Evolutionary conservation across 2,113 vertebrate genomes (phyloP), one percentile per base, ranked within the genome.

Genomic region (Benitochromis conjunctus): DNA sequence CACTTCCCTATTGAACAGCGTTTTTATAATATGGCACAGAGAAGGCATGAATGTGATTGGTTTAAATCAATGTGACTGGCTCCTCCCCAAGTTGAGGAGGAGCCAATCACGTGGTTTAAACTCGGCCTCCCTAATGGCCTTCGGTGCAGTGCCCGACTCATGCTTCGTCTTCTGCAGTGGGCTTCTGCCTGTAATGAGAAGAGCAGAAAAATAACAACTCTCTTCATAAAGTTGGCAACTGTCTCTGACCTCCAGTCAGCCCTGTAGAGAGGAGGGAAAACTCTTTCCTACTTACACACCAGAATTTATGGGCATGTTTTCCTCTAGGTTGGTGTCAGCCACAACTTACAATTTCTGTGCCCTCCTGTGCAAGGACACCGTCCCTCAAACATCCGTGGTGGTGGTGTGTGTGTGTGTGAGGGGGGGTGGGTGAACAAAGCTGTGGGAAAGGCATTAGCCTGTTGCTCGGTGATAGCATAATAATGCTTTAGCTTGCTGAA

Each of bases 51-150:
- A 3, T 62, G 31, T 1, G 31, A 62, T 62, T 62, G 11, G 2
- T 62, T 12, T 62, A 0, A n/a, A 62, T 26, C 26, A 26, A 26
- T 26, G 26, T 26, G 26, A 26, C 26, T 26, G 26, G 26, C 26
- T 26, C 26, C 26, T 26, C 26, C 26, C 26, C 4, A 7, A 0
- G 9, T 0, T 62, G 58, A 0, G 16, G 29, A 0, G 0, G 0
- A 0, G 31, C 31, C 5, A 26, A 3, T 26, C 26, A 26, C 26
- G 31, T 62, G 58, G 18, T 62, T 62, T 62, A 62, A 19, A 62
- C 18, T 36, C 31, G 18, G 58, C 58, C 18, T 62, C 9, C 3
- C 31, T 36, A 62, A 34, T 62, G 29, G 29, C n/a, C 18, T 62
- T 36, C 12, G 9, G 19, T 62, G 9, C 31, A 0, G 0, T 62